phyloP scores from a whole-genome alignment of 2,888 invertebrate genomes.

The Neria commutata region DNA sequence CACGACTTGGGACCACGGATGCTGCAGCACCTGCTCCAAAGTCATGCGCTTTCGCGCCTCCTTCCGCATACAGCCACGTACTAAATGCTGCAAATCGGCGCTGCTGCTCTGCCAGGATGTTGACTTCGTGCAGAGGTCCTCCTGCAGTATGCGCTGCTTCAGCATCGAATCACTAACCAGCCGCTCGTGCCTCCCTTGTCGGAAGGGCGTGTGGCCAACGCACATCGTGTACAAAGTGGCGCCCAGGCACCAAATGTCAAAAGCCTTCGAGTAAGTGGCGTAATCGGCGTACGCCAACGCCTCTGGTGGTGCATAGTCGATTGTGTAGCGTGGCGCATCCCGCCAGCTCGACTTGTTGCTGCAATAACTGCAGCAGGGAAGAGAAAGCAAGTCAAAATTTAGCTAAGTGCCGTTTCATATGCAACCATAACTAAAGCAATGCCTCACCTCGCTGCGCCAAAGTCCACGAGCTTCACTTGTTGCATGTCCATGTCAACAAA shows the following conservation, averaged over 20 bases:
- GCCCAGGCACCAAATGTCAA: conserved; percentile 96
- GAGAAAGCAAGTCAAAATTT: conserved; percentile 13
- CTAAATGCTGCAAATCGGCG: conserved; percentile 40
- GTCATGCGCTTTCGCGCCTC: conserved; percentile 46
- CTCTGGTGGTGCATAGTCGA: conserved; percentile 90
- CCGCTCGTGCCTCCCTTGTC: conserved; percentile 37
- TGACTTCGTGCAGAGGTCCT: conserved; percentile 48
- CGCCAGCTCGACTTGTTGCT: conserved; percentile 44
- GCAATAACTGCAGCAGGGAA: conserved; percentile 38
- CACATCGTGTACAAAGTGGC: conserved; percentile 79
- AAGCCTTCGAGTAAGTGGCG: conserved; percentile 80
- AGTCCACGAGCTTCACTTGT: conserved; percentile 88
- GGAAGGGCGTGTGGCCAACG: conserved; percentile 86
- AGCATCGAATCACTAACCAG: conserved; percentile 34
- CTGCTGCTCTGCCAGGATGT: conserved; percentile 47
- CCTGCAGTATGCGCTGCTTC: conserved; percentile 45
- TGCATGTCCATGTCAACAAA: conserved; percentile 63
- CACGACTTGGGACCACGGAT: conserved; percentile 58
- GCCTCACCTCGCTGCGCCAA: conserved; percentile 81
- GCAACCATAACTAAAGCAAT: not conserved
- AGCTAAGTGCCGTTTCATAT: not conserved
- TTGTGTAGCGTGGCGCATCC: conserved; percentile 85
- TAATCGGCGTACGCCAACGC: conserved; percentile 67
- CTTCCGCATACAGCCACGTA: conserved; percentile 46
- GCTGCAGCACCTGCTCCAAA: conserved; percentile 56